phyloP scores from a whole-genome alignment of 2,888 invertebrate species.

The Ectobius pallidus region DNA sequence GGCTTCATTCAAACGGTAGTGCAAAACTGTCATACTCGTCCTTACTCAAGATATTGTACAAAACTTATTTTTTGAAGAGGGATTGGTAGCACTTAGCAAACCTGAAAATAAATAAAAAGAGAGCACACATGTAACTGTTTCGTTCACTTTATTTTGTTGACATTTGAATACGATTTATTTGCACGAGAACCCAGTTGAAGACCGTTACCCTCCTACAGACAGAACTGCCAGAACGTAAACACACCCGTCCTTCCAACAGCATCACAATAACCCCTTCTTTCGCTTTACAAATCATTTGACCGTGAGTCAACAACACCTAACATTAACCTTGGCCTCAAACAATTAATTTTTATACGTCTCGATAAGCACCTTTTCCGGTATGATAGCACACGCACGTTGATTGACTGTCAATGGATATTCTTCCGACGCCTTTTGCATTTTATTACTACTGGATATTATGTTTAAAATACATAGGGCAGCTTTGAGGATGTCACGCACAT shows the following conservation, averaged over 20 bases:
- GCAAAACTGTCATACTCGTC: neutral
- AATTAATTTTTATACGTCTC: neutral
- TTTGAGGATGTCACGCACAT: neutral
- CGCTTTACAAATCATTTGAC: slow-evolving; percentile 1
- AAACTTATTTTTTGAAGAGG: neutral
- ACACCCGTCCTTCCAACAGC: neutral
- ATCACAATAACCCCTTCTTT: neutral
- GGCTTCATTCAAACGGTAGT: neutral
- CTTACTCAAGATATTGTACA: too few relatives aligned
- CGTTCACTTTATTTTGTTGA: neutral
- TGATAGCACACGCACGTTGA: too few relatives aligned
- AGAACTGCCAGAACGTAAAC: neutral
- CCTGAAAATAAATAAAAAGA: neutral
- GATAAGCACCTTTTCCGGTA: neutral
- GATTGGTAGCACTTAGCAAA: neutral
- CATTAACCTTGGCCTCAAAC: neutral
- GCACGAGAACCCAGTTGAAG: neutral
- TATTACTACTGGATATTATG: too few relatives aligned
- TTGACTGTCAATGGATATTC: too few relatives aligned
- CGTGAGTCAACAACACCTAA: neutral
- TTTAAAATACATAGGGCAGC: too few relatives aligned
- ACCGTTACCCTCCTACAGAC: neutral
- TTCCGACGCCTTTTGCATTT: too few relatives aligned
- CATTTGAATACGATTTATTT: neutral
- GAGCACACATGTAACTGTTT: neutral